Conservation (phyloP, 1,140 invertebrate species). For the Lordiphosa stackelbergi region DNA sequence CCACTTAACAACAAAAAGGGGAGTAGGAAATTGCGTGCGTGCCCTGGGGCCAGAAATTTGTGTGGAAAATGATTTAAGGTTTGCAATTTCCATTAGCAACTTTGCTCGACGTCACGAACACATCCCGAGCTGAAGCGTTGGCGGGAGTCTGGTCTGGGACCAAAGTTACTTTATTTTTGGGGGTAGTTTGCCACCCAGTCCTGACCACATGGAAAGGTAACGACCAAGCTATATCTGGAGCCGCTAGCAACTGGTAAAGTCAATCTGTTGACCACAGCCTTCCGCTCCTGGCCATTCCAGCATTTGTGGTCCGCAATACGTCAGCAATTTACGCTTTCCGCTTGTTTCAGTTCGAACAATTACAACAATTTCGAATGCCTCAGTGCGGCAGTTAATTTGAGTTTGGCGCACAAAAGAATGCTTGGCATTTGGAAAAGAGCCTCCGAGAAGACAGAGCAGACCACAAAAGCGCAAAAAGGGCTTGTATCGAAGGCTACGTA, state of each 20-base stretch:
- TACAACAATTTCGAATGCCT: slow-evolving; percentile 52
- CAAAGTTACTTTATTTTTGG: slow-evolving; percentile 4
- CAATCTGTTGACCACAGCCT: slow-evolving; percentile 8
- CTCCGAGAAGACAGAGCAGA: slow-evolving; percentile 5
- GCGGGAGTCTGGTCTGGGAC: too few relatives aligned
- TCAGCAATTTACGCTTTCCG: slow-evolving; percentile 67
- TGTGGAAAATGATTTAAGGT: slow-evolving; percentile 64
- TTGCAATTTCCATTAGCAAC: slow-evolving; percentile 70
- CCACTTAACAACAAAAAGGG: background rate
- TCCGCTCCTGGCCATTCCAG: slow-evolving; percentile 7
- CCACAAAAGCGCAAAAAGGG: slow-evolving; percentile 58
- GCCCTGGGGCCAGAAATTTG: slow-evolving; percentile 54
- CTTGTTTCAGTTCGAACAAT: slow-evolving; percentile 66
- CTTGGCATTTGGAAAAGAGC: slow-evolving; percentile 19
- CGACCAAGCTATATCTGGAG: background rate
- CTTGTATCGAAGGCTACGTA: slow-evolving; percentile 42
- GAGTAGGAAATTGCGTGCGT: slow-evolving; percentile 46
- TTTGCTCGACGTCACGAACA: slow-evolving; percentile 7
- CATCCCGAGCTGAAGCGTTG: slow-evolving; percentile 8
- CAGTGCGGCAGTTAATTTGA: slow-evolving; percentile 62
- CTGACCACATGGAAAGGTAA: background rate
- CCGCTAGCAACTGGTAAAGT: slow-evolving; percentile 20
- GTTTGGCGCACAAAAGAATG: slow-evolving; percentile 54
- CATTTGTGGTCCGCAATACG: slow-evolving; percentile 46
- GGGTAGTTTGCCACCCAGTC: too few relatives aligned